These are phyloP conservation scores for Peromyscus attwateri DNA, from an alignment of 2,797 vertebrate species.

Conservation along the genomic window DNA sequence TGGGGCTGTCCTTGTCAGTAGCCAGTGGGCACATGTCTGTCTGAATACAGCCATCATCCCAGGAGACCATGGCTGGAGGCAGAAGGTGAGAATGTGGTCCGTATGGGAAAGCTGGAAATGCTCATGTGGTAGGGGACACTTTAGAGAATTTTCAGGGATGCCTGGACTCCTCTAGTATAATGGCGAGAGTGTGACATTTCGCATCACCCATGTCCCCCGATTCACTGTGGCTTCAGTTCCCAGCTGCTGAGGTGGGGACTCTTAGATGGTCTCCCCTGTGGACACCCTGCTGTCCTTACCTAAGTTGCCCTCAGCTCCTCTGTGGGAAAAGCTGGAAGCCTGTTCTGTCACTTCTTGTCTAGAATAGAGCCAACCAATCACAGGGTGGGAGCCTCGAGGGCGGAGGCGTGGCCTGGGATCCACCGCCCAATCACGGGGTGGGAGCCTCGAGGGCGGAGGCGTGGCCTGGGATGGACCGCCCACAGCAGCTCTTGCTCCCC, in stretches of 20 bases:
- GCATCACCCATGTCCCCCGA: background rate
- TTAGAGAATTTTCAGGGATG: background rate
- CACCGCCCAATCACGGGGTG: accelerated
- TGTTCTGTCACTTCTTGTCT: background rate
- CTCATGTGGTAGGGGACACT: background rate
- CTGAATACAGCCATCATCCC: background rate
- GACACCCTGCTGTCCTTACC: background rate
- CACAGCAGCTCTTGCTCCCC: background rate
- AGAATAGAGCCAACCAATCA: background rate
- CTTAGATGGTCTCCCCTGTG: background rate
- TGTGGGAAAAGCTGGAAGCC: background rate
- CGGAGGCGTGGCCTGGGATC: accelerated
- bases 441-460: accelerated
- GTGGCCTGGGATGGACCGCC: accelerated
- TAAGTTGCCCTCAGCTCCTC: background rate
- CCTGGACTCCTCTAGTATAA: background rate
- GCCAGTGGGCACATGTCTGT: background rate
- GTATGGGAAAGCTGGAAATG: background rate
- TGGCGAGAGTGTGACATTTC: background rate
- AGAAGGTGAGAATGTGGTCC: background rate
- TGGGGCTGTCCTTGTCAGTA: background rate
- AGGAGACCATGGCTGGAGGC: background rate
- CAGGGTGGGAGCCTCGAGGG: background rate
- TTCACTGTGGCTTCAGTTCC: background rate
- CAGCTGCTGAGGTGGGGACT: background rate